Evolutionary conservation across 92 coral and sea anemone genomes (phyloP), one percentile per base, ranked within the genome.

Genomic region (Epizoanthus rinbou): DNA sequence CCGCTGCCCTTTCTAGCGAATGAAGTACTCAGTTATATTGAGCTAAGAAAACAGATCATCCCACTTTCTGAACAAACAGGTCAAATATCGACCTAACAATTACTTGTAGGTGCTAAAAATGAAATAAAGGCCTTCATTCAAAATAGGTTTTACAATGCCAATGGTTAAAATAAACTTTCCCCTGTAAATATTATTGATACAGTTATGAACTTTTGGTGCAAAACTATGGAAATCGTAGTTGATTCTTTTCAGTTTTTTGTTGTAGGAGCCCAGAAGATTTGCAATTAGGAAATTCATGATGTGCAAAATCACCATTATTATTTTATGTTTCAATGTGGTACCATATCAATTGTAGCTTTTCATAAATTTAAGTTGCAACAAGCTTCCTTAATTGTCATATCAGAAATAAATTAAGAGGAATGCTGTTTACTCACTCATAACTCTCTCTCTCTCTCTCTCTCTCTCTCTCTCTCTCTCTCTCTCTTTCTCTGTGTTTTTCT

Each of bases 1-100:
- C 45, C 59, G 82, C 82, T 57, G 70, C 22, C 13, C 19, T 33
- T 39, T 69, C 82, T 39, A 59, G 82, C 82, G 69, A 78, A 69
- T 78, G 71, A 78, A 78, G 57, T 31, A 39, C 57, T 69, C 5
- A 54, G 22, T 62, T 35, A 78, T 78, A 78, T 78, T 23, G 15
- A 43, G 82, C 69, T 60, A 37, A 41, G 11, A 75, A 47, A 17
- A 53, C 58, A 18, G 41, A 15, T 62, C 45, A 18, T 56, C 54
- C 43, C 70, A 78, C 25, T 25, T 37, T 62, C 70, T 21, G 71
- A 78, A 78, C 22, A 78, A 78, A 78, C 82, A 78, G 18, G 8
- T 15, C 54, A 9, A 78, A 78, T 78, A 62, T 78, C 54, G 47
- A 76, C 0, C 53, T 14, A n/a, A 57, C 16, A 57, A 76, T 78